phyloP scores from a whole-genome alignment of 2,113 vertebrate genomes.

The Raja brachyura region DNA sequence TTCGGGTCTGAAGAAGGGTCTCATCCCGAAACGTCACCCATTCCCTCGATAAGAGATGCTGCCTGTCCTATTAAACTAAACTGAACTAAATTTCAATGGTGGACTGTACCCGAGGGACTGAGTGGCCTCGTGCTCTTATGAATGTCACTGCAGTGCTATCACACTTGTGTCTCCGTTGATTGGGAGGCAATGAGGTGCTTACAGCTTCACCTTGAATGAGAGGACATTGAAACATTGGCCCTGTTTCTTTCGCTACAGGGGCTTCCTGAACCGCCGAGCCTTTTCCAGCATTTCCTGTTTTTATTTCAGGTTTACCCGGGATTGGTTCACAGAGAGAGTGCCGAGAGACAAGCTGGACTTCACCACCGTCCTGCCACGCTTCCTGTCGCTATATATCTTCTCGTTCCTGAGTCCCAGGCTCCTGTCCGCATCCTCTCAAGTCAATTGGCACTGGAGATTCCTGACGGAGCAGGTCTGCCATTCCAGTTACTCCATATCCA shows the following conservation, averaged over 20 bases:
- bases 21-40: no score
- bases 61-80: no score
- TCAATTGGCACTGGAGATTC: constrained; percentile 78
- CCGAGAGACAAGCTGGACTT: constrained; percentile 64
- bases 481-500: background rate
- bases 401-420: constrained; percentile 72
- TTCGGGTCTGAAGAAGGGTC: no score
- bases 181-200: background rate
- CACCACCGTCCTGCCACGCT: constrained; percentile 64
- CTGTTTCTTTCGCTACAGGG: no score
- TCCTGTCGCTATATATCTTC: constrained; percentile 71
- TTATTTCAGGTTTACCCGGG: constrained; percentile 49
- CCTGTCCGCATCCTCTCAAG: constrained; percentile 64
- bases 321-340: constrained; percentile 58
- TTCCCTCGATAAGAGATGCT: no score
- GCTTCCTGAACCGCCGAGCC: no score
- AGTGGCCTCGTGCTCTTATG: no score
- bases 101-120: no score
- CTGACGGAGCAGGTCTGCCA: constrained; percentile 72
- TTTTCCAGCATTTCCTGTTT: no score
- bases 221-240: no score
- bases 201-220: no score
- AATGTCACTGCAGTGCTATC: background rate
- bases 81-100: no score
- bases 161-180: background rate